phyloP scores from a whole-genome alignment of 2,888 invertebrate genomes.

The Pilophorus perplexus region DNA sequence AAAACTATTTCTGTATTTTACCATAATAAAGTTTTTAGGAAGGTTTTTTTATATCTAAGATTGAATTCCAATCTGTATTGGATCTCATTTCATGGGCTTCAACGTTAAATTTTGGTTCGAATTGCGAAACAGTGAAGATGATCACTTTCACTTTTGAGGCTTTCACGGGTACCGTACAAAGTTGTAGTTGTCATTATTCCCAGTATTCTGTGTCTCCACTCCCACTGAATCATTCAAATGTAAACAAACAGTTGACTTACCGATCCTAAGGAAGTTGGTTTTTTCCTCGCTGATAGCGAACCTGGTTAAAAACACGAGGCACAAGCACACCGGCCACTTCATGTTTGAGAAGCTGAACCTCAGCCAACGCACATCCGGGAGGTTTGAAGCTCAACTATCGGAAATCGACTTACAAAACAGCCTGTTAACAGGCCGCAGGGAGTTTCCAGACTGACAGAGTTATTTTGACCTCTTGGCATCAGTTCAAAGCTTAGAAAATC shows the following conservation, averaged over 20 bases:
- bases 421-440: slow-evolving; percentile 24
- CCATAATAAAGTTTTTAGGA: too few relatives aligned
- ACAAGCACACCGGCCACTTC: neutral
- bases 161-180: too few relatives aligned
- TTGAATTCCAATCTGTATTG: too few relatives aligned
- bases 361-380: neutral
- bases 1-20: too few relatives aligned
- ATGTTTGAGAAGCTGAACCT: neutral
- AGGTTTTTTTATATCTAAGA: too few relatives aligned
- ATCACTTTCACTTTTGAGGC: too few relatives aligned
- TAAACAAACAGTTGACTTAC: neutral
- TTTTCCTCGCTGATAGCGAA: neutral
- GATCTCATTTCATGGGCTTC: too few relatives aligned
- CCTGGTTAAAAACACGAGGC: neutral
- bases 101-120: too few relatives aligned
- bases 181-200: too few relatives aligned
- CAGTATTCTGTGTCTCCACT: too few relatives aligned
- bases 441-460: slow-evolving; percentile 25
- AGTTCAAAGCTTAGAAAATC: slow-evolving; percentile 17
- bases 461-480: slow-evolving; percentile 30
- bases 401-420: slow-evolving; percentile 18
- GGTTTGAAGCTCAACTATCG: neutral
- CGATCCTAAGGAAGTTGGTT: neutral
- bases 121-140: too few relatives aligned
- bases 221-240: neutral